Percentiles rank a stretch among this genome's conserved stretches.
These are phyloP conservation scores for Dendrocincla fuliginosa DNA, from an alignment of 2,797 vertebrate species.

Conservation along the genomic window DNA sequence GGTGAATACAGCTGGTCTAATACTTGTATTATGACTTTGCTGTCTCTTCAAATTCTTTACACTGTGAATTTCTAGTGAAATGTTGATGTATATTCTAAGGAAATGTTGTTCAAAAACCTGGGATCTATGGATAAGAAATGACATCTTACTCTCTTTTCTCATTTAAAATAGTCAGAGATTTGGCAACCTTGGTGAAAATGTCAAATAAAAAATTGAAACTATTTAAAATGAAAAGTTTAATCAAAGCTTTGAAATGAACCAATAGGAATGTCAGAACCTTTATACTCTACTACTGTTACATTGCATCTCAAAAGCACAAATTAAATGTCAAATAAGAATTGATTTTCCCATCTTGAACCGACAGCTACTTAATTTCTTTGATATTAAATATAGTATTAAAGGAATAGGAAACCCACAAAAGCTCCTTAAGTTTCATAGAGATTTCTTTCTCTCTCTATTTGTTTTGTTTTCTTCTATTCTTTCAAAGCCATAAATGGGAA, in stretches of 20 bases:
- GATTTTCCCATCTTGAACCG: constrained; percentile 23
- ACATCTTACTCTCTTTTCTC: constrained; percentile 13
- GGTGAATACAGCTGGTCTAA: neutral
- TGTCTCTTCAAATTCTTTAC: constrained; percentile 27
- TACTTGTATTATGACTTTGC: constrained; percentile 30
- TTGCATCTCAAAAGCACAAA: constrained; percentile 63
- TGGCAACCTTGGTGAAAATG: constrained; percentile 36
- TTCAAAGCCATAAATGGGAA: constrained; percentile 7
- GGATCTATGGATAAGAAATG: constrained; percentile 13
- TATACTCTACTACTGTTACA: constrained; percentile 31
- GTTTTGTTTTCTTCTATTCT: constrained; percentile 2
- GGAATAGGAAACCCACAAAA: constrained; percentile 30
- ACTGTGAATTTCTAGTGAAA: constrained; percentile 28
- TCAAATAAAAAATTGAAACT: constrained; percentile 25
- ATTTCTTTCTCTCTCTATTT: constrained; percentile 7
- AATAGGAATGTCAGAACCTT: constrained; percentile 54
- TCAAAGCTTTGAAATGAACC: constrained; percentile 60
- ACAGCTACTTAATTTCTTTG: constrained; percentile 53
- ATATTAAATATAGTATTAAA: constrained; percentile 52
- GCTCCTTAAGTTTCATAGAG: neutral
- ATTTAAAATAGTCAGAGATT: constrained; percentile 24
- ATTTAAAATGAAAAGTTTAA: constrained; percentile 43
- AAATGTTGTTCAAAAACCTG: constrained; percentile 10
- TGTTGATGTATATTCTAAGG: neutral
- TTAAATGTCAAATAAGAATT: constrained; percentile 63